Conservation (phyloP, 2,888 invertebrate species). For the Apoda limacodes region DNA sequence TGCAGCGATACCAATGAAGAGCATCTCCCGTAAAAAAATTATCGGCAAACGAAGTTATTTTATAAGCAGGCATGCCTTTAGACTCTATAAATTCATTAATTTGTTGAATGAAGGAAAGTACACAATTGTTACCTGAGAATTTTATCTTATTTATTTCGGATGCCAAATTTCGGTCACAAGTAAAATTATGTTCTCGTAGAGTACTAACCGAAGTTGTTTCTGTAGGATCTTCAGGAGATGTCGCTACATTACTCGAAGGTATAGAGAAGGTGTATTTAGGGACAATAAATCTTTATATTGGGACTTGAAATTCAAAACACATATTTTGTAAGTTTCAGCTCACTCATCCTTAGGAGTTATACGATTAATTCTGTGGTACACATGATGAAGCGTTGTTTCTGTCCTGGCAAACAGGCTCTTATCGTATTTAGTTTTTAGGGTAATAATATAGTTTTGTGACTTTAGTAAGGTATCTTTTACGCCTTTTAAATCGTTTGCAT, state of each 20-base stretch:
- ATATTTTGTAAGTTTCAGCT: no score
- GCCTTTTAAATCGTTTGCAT: slow-evolving; percentile 12
- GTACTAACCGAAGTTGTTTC: no score
- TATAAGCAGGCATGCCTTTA: slow-evolving; percentile 5
- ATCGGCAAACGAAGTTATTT: slow-evolving; percentile 9
- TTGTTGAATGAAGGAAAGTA: slow-evolving; percentile 9
- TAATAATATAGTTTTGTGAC: slow-evolving; percentile 6
- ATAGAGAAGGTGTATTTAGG: no score
- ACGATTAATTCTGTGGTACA: no score
- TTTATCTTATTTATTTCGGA: slow-evolving; percentile 9
- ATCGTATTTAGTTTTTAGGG: slow-evolving; percentile 9
- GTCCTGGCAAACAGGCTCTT: slow-evolving; percentile 10
- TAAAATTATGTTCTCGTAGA: no score
- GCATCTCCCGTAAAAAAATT: slow-evolving; percentile 14
- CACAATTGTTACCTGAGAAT: slow-evolving; percentile 11
- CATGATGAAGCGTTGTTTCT: no score
- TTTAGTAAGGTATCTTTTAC: slow-evolving; percentile 13
- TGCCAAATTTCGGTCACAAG: slow-evolving; percentile 4
- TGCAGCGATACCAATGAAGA: neutral
- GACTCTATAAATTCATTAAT: slow-evolving; percentile 7
- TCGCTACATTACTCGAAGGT: no score
- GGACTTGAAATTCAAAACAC: no score
- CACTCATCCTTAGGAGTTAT: no score
- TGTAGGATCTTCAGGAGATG: no score
- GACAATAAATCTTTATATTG: no score